Evolutionary conservation across 2,888 invertebrate species (phyloP).

Genomic region (Aleiodes leptofemur): DNA sequence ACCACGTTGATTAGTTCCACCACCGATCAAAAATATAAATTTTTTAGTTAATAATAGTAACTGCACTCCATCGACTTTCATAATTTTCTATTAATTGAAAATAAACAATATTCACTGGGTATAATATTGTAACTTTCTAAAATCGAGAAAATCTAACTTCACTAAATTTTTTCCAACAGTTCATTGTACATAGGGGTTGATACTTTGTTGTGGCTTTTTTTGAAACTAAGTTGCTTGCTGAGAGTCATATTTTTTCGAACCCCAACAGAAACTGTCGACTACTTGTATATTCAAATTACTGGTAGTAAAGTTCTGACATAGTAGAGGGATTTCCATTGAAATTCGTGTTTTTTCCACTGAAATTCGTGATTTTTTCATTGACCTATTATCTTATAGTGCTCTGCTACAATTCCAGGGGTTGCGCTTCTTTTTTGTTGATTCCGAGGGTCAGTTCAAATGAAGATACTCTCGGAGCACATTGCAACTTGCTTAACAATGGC

Average conservation of each 20-base stretch:
- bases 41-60: too few relatives aligned
- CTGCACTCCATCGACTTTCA: background rate
- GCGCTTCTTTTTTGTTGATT: background rate
- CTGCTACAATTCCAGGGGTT: background rate
- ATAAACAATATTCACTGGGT: background rate
- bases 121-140: too few relatives aligned
- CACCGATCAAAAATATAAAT: background rate
- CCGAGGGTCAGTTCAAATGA: background rate
- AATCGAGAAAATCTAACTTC: too few relatives aligned
- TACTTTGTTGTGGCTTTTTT: too few relatives aligned
- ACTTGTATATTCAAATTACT: background rate
- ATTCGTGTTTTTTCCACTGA: background rate
- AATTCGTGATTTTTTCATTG: background rate
- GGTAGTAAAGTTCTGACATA: background rate
- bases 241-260: too few relatives aligned
- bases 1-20: background rate
- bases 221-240: too few relatives aligned
- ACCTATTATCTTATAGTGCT: conserved; percentile 7
- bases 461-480: background rate
- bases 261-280: background rate
- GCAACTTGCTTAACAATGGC: too few relatives aligned
- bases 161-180: too few relatives aligned
- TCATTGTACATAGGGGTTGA: too few relatives aligned
- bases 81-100: background rate
- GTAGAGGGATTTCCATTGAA: too few relatives aligned